Evolutionary conservation across 2,113 vertebrate species (phyloP), one percentile per base, ranked within the genome.

Genomic region (Micronycteris hirsuta): DNA sequence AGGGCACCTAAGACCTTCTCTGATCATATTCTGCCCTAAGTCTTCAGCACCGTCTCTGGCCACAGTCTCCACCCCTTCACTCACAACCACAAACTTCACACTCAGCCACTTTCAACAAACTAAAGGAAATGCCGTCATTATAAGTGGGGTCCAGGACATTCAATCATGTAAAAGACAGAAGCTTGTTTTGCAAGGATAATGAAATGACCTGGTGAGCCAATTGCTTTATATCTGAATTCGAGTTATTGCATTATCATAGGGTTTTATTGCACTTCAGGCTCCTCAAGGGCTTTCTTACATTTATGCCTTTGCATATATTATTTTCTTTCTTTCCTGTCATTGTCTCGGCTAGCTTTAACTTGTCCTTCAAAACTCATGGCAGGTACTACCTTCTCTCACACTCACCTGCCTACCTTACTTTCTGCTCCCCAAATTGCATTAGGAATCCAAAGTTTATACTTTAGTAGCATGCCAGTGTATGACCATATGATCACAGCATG

Each of bases 151-250:
- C 70, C 84, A 84, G 91, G 84, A 86, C 31, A 92, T 91, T 71
- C 81, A 82, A 0, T 96, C 70, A 41, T 63, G 33, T 88, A 49
- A 93, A 97, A 81, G 61, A 26, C 84, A 96, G 71, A 28, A 71
- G 56, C 52, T 89, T 96, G 26, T 91, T 93, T 78, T 96, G 47
- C 93, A 96, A 93, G 36, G 77, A 52, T 96, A 96, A 95, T 96
- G 94, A 97, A 94, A 94, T 94, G 88, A 96, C 71, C 24, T 9
- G 22, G 67, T 88, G 91, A 96, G 54, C 33, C 85, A 74, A 70
- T 74, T 86, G 76, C 82, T 96, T 96, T 83, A 36, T 83, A 70
- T 93, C 73, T 86, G 82, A 97, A 95, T 90, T 94, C 54, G 78
- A 90, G 70, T 74, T 93, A 92, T 58, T 95, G 67, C 71, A 65